Evolutionary conservation across 2,888 invertebrate genomes (phyloP).

Genomic region (Melinaea menophilus): DNA sequence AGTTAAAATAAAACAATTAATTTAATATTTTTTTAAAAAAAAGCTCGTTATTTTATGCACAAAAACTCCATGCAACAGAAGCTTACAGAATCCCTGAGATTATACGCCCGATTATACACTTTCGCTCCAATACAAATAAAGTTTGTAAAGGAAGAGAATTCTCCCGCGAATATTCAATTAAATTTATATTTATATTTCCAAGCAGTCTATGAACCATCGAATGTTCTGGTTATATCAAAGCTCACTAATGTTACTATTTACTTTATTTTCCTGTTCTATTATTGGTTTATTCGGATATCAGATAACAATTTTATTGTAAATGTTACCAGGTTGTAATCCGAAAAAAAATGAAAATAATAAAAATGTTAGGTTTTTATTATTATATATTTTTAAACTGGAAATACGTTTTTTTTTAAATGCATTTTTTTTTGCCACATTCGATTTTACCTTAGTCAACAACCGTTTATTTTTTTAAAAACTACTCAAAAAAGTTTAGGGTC

Average conservation of each 20-base stretch:
- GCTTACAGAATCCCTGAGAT: too few relatives aligned
- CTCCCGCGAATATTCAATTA: slow-evolving; percentile 41
- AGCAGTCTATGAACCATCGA: slow-evolving; percentile 13
- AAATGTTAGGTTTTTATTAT: too few relatives aligned
- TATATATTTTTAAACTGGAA: too few relatives aligned
- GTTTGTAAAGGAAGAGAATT: slow-evolving; percentile 54
- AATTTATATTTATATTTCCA: slow-evolving; percentile 31
- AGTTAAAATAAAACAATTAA: too few relatives aligned
- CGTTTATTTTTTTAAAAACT: not conserved
- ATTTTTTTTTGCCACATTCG: too few relatives aligned
- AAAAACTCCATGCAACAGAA: too few relatives aligned
- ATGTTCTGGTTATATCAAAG: slow-evolving; percentile 11
- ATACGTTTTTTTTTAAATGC: too few relatives aligned
- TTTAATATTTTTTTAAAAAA: too few relatives aligned
- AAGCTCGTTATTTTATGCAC: too few relatives aligned
- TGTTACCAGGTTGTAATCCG: too few relatives aligned
- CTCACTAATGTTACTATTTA: slow-evolving; percentile 13
- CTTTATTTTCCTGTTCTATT: slow-evolving; percentile 12
- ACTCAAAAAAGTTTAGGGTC: not conserved
- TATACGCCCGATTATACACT: slow-evolving; percentile 77
- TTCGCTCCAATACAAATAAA: slow-evolving; percentile 74
- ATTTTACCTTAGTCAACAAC: not conserved
- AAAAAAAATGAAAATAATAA: too few relatives aligned
- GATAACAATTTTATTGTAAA: too few relatives aligned
- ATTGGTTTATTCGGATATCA: slow-evolving; percentile 8